Evolutionary conservation across 2,113 vertebrate species (phyloP), one percentile per base, ranked within the genome.

Genomic region (Lamprologus lemairii): DNA sequence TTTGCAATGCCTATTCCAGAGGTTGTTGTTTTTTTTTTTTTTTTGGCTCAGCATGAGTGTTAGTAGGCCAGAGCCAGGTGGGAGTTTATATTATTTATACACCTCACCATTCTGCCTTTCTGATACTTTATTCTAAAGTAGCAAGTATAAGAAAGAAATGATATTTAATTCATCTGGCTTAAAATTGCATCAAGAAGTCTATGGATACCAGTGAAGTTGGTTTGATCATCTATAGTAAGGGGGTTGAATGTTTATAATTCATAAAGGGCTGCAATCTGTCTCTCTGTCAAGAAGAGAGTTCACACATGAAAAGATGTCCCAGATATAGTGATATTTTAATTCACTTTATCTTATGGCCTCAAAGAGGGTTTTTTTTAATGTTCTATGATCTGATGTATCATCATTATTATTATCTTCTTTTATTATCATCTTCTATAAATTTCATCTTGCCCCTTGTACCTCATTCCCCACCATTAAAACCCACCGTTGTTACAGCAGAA

Each of bases 241-340:
- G 73, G 73, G 45, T 51, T 31, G 73, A n/a, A n/a, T 78, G 45
- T 78, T 78, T 78, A 78, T 51, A 51, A 51, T 78, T 78, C 73
- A 78, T 51, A 49, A 78, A 78, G 26, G 26, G 17, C 26, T 51
- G 45, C 45, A 78, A 49, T 78, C 42, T 51, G 45, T 78, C 71
- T 75, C 23, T 49, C 73, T 78, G 45, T 78, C 42, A 51, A 51
- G 26, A 8, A 78, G 42, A 49, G 71, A 49, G 17, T 51, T 78
- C 7, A 51, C 73, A n/a, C 73, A 33, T 78, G 42, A 78, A 51
- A 78, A 78, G 26, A 51, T 1, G 1, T 49, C 8, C 16, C 71
- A 78, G 42, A 78, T 7, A 47, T 7, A 78, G 42, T 6, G 26
- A 78, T 33, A 28, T 78, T 49, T 78, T 49, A 78, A 49, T 78